A percentile compares a stretch with the other conserved stretches of the same genome.
These are phyloP conservation scores for Morone chrysops DNA, from an alignment of 2,113 vertebrate genomes.

Conservation along the genomic window DNA sequence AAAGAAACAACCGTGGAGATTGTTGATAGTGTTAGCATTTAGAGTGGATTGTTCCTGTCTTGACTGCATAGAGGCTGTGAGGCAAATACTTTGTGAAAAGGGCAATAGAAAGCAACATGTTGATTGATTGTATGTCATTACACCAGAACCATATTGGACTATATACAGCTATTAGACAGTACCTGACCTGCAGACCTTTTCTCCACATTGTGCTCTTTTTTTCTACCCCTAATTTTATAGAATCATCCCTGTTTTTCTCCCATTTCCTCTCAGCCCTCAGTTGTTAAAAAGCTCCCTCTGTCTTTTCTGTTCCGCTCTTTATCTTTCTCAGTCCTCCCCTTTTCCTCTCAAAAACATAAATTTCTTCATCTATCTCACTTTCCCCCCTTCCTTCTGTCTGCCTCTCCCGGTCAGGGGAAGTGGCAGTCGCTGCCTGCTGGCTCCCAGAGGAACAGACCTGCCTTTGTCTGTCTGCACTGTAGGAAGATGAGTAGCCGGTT, in stretches of 20 bases:
- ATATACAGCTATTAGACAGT: slow-evolving; percentile 17
- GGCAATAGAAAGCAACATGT: slow-evolving; percentile 36
- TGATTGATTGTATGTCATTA: slow-evolving; percentile 38
- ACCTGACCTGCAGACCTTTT: slow-evolving; percentile 27
- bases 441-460: slow-evolving; percentile 73
- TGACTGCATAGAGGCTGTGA: slow-evolving; percentile 22
- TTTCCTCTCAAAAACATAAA: slow-evolving; percentile 39
- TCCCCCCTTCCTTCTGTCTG: slow-evolving; percentile 25
- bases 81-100: slow-evolving; percentile 53
- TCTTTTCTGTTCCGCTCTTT: slow-evolving; percentile 19
- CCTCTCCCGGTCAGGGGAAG: slow-evolving; percentile 61
- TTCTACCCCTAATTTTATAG: background rate
- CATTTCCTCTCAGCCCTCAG: slow-evolving; percentile 11
- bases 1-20: slow-evolving; percentile 18
- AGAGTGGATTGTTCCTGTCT: slow-evolving; percentile 50
- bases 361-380: slow-evolving; percentile 54
- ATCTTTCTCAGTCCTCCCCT: slow-evolving; percentile 17
- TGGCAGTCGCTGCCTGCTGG: slow-evolving; percentile 54
- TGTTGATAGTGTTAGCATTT: slow-evolving; percentile 56
- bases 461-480: slow-evolving; percentile 74
- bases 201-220: slow-evolving; percentile 13
- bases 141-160: slow-evolving; percentile 2
- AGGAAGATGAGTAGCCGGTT: slow-evolving; percentile 71
- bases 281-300: slow-evolving; percentile 19
- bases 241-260: slow-evolving; percentile 1